Percentiles rank a stretch among this genome's conserved stretches.
Evolutionary conservation across 1,140 invertebrate species (phyloP).

Genomic region (Micrasema minimum): DNA sequence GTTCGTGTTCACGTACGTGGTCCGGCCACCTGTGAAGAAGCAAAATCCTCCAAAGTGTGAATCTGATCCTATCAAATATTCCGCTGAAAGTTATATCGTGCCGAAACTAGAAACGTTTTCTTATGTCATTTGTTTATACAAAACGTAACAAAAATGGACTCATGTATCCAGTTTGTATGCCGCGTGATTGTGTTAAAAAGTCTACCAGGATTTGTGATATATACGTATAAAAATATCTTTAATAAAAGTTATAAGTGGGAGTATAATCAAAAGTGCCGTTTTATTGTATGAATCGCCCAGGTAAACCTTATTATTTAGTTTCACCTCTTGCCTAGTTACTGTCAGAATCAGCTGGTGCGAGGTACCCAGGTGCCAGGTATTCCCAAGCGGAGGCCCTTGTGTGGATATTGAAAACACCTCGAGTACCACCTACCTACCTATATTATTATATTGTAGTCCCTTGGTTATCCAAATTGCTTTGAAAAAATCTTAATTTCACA

Average conservation of each 20-base stretch:
- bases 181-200: conserved; percentile 68
- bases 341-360: conserved; percentile 16
- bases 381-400: too few relatives aligned
- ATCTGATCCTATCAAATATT: conserved; percentile 25
- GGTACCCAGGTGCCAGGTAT: too few relatives aligned
- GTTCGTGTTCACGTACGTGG: conserved; percentile 38
- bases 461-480: too few relatives aligned
- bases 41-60: conserved; percentile 42
- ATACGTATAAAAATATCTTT: conserved; percentile 70
- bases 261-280: conserved; percentile 64
- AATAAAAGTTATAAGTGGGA: conserved; percentile 70
- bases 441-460: too few relatives aligned
- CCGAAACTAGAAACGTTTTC: conserved; percentile 40
- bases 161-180: conserved; percentile 66
- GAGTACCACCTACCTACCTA: too few relatives aligned
- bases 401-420: conserved; percentile 1
- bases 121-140: conserved; percentile 61
- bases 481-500: too few relatives aligned
- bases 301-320: conserved; percentile 55
- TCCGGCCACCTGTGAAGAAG: conserved; percentile 33
- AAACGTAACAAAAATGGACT: conserved; percentile 63
- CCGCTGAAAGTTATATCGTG: conserved; percentile 33
- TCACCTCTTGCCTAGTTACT: conserved; percentile 13
- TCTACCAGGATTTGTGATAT: conserved; percentile 70
- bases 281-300: conserved; percentile 62